These are phyloP conservation scores for Cenopis cana DNA, from an alignment of 2,888 invertebrate species.

Conservation along the genomic window DNA sequence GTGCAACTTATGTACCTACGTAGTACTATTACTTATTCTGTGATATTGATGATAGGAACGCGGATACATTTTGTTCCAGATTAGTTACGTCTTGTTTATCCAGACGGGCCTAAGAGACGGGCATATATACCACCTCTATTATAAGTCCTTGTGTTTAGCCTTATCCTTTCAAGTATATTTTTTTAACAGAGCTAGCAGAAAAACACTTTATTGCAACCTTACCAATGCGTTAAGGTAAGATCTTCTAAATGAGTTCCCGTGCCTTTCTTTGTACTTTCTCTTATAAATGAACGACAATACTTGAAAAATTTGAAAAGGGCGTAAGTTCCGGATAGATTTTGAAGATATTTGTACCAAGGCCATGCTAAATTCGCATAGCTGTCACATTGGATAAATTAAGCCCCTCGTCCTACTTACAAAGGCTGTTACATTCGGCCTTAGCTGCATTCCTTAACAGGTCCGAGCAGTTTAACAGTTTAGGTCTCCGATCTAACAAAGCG, in stretches of 20 bases:
- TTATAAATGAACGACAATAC: neutral
- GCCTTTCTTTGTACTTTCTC: neutral
- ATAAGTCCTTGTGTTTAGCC: too few species aligned
- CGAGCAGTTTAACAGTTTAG: conserved; percentile 54
- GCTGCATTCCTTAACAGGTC: conserved; percentile 70
- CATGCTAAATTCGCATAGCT: conserved; percentile 62
- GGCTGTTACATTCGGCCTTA: conserved; percentile 64
- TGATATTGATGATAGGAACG: too few species aligned
- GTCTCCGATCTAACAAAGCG: conserved; percentile 61
- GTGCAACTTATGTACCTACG: too few species aligned
- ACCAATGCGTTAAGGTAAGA: neutral
- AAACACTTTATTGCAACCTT: neutral
- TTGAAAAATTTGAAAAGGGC: conserved; percentile 7
- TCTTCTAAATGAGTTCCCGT: neutral
- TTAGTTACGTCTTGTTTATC: neutral
- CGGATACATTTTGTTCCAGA: too few species aligned
- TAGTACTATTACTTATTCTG: too few species aligned
- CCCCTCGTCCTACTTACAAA: conserved; percentile 65
- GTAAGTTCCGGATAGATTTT: conserved; percentile 33
- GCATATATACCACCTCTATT: too few species aligned
- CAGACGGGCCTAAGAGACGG: neutral
- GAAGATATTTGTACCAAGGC: conserved; percentile 51
- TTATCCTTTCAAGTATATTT: too few species aligned
- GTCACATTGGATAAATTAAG: conserved; percentile 71
- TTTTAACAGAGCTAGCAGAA: neutral